A percentile compares a stretch with the other conserved stretches of the same genome.
Evolutionary conservation across 2,888 invertebrate species (phyloP).

Genomic region (Xanthorhoe designata): DNA sequence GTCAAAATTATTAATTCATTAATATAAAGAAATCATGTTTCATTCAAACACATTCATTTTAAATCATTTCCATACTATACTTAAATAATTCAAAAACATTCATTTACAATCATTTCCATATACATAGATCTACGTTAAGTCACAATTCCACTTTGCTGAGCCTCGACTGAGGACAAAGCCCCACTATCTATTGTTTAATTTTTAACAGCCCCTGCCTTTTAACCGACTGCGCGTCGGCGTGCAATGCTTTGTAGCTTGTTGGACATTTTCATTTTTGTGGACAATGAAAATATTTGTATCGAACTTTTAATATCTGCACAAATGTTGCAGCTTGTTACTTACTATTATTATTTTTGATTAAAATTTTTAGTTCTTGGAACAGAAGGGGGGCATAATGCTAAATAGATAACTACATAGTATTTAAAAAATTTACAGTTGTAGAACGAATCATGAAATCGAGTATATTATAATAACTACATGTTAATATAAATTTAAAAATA

Average conservation of each 20-base stretch:
- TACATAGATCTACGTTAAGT: conserved; percentile 30
- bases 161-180: conserved; percentile 52
- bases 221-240: conserved; percentile 35
- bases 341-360: neutral
- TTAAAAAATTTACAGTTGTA: no score
- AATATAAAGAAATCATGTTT: no score
- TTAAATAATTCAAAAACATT: neutral
- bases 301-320: neutral
- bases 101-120: conserved; percentile 39
- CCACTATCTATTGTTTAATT: conserved; percentile 63
- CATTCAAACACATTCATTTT: no score
- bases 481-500: no score
- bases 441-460: no score
- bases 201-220: conserved; percentile 57
- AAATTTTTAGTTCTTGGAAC: no score
- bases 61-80: no score
- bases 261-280: conserved; percentile 22
- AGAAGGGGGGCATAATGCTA: no score
- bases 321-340: neutral
- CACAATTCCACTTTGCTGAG: conserved; percentile 54
- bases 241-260: conserved; percentile 43
- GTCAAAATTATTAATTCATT: no score
- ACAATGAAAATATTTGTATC: conserved; percentile 20
- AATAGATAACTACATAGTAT: no score
- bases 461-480: no score